Conservation (phyloP, 2,113 vertebrate species). For the Asarcornis scutulata region DNA sequence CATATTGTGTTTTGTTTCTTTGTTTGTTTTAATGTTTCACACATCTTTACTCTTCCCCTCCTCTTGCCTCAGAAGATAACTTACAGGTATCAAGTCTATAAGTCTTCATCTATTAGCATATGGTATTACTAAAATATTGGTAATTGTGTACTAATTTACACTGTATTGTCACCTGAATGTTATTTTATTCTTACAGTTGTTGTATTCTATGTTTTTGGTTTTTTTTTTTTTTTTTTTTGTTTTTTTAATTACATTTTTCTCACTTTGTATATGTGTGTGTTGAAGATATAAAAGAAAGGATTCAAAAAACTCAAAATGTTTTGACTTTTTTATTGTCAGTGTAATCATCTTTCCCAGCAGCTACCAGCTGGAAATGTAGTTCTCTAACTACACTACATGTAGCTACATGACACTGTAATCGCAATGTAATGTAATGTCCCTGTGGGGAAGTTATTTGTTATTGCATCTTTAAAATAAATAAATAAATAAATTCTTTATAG, state of each 20-base stretch:
- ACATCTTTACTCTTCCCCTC: not conserved
- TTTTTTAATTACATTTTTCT: not conserved
- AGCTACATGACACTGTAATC: not conserved
- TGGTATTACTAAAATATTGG: not conserved
- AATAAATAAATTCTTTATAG: too few species aligned
- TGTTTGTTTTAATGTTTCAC: not conserved
- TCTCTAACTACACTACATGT: not conserved
- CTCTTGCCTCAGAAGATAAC: not conserved
- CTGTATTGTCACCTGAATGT: not conserved
- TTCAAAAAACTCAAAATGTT: not conserved
- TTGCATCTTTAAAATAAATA: not conserved
- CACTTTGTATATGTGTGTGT: not conserved
- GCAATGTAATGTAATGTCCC: not conserved
- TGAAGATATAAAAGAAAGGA: not conserved
- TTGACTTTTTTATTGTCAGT: not conserved
- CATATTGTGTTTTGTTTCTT: not conserved
- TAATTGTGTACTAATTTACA: not conserved
- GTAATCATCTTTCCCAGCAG: not conserved
- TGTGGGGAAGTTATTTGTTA: not conserved
- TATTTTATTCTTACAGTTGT: not conserved
- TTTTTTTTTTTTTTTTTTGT: not conserved
- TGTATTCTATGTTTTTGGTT: not conserved
- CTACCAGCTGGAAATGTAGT: not conserved
- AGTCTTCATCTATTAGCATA: not conserved
- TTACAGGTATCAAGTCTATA: not conserved